Conservation (phyloP, 2,888 invertebrate species). For the Caenorhabditis sp. region DNA sequence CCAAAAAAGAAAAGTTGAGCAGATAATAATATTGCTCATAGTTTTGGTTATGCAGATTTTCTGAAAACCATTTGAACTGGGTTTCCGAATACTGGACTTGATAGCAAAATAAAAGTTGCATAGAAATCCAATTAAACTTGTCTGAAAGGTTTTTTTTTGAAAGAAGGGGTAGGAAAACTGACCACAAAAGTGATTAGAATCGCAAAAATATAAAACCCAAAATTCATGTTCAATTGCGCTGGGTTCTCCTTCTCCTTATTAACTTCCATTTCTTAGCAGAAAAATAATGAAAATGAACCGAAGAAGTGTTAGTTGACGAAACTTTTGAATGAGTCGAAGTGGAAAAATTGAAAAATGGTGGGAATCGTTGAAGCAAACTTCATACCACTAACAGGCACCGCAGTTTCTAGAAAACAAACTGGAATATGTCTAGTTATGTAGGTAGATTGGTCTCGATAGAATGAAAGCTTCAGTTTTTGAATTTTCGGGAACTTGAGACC, state of each 20-base stretch:
- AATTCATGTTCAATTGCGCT: slow-evolving; percentile 9
- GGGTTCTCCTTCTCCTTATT: background rate
- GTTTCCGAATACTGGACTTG: slow-evolving; percentile 7
- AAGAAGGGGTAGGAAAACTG: background rate
- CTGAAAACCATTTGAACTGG: slow-evolving; percentile 27
- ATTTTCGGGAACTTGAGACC: background rate
- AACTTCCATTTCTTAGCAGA: background rate
- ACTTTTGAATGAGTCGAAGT: background rate
- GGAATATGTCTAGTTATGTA: background rate
- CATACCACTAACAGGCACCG: background rate
- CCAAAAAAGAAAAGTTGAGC: slow-evolving; percentile 42
- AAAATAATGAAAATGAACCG: background rate
- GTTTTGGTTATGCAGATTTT: slow-evolving; percentile 44
- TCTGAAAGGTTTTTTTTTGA: slow-evolving; percentile 14
- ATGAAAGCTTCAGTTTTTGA: background rate
- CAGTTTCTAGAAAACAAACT: background rate
- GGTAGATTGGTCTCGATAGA: background rate
- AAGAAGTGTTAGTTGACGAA: background rate
- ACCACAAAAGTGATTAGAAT: background rate
- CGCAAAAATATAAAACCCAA: slow-evolving; percentile 13
- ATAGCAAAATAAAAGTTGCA: slow-evolving; percentile 10
- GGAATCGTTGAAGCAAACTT: background rate
- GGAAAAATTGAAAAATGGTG: slow-evolving; percentile 2
- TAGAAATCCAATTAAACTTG: background rate
- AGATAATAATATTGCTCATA: slow-evolving; percentile 22